Conservation (phyloP, 2,113 vertebrate species). For the Crotalus horridus region DNA sequence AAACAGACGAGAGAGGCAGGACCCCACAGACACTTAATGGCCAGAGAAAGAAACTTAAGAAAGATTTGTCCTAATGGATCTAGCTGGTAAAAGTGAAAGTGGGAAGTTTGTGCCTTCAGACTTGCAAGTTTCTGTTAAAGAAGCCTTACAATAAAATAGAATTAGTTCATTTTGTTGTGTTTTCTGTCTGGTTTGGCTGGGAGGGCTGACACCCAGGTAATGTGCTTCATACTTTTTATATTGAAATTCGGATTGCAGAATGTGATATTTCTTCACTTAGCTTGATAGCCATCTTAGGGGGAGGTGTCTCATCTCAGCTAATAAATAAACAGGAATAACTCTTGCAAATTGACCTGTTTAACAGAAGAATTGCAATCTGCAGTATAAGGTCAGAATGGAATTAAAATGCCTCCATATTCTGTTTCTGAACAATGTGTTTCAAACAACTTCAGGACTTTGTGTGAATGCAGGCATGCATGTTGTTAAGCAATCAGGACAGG, state of each 20-base stretch:
- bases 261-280: background rate
- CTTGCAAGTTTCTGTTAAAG: background rate
- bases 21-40: background rate
- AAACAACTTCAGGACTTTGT: background rate
- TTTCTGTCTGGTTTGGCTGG: background rate
- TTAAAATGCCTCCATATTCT: background rate
- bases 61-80: background rate
- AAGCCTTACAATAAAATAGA: background rate
- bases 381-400: background rate
- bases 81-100: background rate
- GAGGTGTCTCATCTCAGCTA: background rate
- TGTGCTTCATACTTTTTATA: background rate
- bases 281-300: background rate
- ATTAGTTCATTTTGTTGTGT: background rate
- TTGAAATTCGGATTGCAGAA: background rate
- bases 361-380: background rate
- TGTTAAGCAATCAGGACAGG: constrained; percentile 14
- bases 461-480: background rate
- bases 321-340: background rate
- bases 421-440: background rate
- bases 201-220: background rate
- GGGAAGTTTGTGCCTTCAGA: background rate
- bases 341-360: background rate
- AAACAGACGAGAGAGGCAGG: background rate
- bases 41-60: background rate